phyloP scores from a whole-genome alignment of 1,140 invertebrate species.

The Drosophila willistoni region DNA sequence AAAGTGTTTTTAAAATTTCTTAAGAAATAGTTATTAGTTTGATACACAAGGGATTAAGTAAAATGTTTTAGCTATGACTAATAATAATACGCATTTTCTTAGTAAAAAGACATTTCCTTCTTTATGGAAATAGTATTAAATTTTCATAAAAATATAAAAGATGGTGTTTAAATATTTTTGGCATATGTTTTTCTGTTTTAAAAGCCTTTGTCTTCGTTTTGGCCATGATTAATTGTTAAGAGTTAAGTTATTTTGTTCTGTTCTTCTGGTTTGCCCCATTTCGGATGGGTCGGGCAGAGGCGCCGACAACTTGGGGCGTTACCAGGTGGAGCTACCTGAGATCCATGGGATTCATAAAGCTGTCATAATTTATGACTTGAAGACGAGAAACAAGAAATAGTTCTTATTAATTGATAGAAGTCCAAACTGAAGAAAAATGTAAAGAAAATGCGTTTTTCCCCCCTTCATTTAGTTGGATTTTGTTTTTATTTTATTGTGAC shows the following conservation, averaged over 20 bases:
- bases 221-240: background rate
- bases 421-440: conserved; percentile 5
- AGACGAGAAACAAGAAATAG: conserved; percentile 12
- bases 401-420: conserved; percentile 14
- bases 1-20: no score
- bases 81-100: no score
- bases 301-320: conserved; percentile 48
- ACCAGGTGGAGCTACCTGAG: conserved; percentile 45
- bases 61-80: no score
- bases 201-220: background rate
- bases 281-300: conserved; percentile 20
- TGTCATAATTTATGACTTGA: conserved; percentile 33
- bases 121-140: no score
- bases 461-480: conserved; percentile 33
- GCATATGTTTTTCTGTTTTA: background rate
- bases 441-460: conserved; percentile 58
- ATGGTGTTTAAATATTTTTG: background rate
- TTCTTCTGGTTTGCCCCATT: conserved; percentile 2
- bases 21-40: no score
- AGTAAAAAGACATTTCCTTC: no score
- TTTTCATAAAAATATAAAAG: no score
- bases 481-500: conserved; percentile 59
- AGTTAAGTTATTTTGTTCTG: background rate
- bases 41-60: no score
- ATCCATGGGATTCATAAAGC: conserved; percentile 20